phyloP scores from a whole-genome alignment of 2,113 vertebrate species.

The Paratilapia polleni region DNA sequence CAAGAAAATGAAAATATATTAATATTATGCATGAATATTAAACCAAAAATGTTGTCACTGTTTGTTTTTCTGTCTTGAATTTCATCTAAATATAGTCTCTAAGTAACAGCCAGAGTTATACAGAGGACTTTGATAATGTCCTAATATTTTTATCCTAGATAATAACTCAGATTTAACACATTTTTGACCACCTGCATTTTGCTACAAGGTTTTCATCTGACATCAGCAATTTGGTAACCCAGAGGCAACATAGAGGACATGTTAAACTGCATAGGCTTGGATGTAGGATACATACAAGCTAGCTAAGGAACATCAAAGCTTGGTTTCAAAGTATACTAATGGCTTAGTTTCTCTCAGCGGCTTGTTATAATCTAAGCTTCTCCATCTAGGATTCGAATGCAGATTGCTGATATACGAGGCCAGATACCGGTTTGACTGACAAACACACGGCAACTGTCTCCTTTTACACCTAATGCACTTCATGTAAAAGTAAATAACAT shows the following conservation, averaged over 20 bases:
- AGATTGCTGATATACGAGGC: conserved; percentile 70
- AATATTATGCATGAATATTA: conserved; percentile 46
- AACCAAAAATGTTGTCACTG: conserved; percentile 52
- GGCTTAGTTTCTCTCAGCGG: conserved; percentile 36
- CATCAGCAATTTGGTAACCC: conserved; percentile 55
- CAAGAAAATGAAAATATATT: neutral
- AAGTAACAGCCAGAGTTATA: neutral
- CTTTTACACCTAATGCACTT: conserved; percentile 73
- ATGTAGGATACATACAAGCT: conserved; percentile 47
- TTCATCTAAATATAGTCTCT: neutral
- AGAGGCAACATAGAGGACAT: conserved; percentile 66
- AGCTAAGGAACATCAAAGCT: conserved; percentile 45
- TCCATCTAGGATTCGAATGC: conserved; percentile 67
- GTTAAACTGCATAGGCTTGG: conserved; percentile 66
- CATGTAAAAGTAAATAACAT: conserved; percentile 70
- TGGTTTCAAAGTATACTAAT: conserved; percentile 54
- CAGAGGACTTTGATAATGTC: neutral
- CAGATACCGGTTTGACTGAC: conserved; percentile 59
- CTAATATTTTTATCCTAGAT: neutral
- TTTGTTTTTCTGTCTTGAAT: conserved; percentile 20
- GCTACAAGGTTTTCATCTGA: conserved; percentile 63
- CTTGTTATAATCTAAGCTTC: conserved; percentile 54
- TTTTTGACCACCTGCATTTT: conserved; percentile 1
- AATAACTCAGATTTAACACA: neutral
- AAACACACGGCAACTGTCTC: conserved; percentile 58